A percentile compares a stretch with the other conserved stretches of the same genome.
Conservation (phyloP, 1,140 invertebrate species). For the Wiebesia pumilae region DNA sequence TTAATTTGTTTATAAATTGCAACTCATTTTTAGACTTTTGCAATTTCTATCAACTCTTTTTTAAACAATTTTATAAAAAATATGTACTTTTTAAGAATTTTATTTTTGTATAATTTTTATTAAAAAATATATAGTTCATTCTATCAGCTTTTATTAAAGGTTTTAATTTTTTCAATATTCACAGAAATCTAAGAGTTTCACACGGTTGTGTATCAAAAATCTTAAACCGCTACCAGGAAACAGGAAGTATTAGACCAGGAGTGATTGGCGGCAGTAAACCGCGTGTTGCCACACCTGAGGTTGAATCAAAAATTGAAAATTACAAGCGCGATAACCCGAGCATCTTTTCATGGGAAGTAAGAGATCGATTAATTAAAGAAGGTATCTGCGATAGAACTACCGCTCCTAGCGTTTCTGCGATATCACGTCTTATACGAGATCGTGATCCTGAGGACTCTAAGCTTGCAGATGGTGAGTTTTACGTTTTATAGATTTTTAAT, state of each 20-base stretch:
- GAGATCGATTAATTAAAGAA: constrained; percentile 88
- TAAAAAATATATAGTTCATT: not conserved
- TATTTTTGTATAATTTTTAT: not conserved
- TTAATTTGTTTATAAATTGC: not conserved
- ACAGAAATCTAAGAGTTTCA: constrained; percentile 84
- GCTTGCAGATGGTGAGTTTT: constrained; percentile 60
- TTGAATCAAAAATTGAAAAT: constrained; percentile 88
- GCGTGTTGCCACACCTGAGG: constrained; percentile 85
- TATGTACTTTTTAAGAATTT: too few species aligned
- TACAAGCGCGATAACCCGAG: constrained; percentile 91
- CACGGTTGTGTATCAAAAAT: constrained; percentile 91
- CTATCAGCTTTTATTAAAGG: not conserved
- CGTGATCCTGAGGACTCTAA: constrained; percentile 78
- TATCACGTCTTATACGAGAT: constrained; percentile 87
- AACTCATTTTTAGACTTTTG: too few species aligned
- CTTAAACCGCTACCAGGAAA: constrained; percentile 88
- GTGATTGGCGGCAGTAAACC: constrained; percentile 89
- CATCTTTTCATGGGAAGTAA: constrained; percentile 94
- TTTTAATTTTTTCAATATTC: not conserved
- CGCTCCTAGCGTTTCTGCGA: constrained; percentile 88
- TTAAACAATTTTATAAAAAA: too few species aligned
- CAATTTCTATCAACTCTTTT: too few species aligned
- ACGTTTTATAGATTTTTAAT: not conserved
- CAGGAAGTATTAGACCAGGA: constrained; percentile 87
- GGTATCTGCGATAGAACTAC: constrained; percentile 87